Evolutionary conservation across 2,113 vertebrate species (phyloP).

Genomic region (Equus quagga): DNA sequence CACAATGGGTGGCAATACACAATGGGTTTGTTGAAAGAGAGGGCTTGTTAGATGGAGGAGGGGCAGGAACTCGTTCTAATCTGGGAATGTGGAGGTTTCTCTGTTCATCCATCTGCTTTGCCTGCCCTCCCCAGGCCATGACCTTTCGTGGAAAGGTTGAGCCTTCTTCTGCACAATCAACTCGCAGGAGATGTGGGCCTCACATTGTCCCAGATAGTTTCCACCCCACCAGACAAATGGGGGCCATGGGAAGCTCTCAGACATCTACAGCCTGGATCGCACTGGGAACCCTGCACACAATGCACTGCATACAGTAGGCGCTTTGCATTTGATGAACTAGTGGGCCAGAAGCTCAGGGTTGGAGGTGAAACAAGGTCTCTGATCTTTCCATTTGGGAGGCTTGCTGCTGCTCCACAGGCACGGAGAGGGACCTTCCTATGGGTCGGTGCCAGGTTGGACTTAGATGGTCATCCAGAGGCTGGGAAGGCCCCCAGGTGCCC

Average conservation of each 20-base stretch:
- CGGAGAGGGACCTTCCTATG: fast-evolving
- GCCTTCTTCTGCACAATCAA: too few relatives aligned
- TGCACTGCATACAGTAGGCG: neutral
- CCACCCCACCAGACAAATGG: neutral
- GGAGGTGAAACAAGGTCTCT: neutral
- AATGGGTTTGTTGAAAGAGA: too few relatives aligned
- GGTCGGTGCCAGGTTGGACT: fast-evolving
- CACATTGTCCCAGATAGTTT: neutral
- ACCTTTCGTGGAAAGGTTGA: neutral
- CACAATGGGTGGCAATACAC: fast-evolving
- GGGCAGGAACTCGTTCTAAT: fast-evolving
- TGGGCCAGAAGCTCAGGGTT: too few relatives aligned
- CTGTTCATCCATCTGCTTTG: neutral
- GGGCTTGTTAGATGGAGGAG: fast-evolving
- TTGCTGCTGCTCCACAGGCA: neutral
- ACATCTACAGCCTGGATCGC: neutral
- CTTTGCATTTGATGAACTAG: neutral
- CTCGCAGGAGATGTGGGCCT: too few relatives aligned
- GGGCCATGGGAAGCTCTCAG: neutral
- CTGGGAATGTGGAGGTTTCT: too few relatives aligned
- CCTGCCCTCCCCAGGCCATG: neutral
- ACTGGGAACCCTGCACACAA: fast-evolving
- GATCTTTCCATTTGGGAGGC: neutral
- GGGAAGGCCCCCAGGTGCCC: neutral
- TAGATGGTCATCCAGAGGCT: neutral